Base-by-base conservation (phyloP, 2,888 invertebrate genomes). In the Monochamus alternatus region DNA sequence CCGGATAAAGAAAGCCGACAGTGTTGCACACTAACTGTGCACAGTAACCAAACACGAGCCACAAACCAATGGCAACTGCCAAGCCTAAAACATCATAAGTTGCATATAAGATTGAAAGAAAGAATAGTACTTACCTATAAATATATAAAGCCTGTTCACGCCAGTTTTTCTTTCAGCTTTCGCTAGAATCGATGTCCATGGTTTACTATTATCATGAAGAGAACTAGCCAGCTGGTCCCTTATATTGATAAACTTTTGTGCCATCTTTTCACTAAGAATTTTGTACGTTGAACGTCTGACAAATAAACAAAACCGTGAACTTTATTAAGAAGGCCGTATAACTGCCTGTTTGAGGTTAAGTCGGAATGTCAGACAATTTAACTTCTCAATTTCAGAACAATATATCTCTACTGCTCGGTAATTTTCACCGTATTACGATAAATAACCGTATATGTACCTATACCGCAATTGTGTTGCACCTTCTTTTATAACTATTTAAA, bases 1-100 rank as follows among this genome's bases (percentile, higher is more conserved):
- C 98, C 60, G 99, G 99, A 89, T 99, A 99, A 3, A 95, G 89
- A 88, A 99, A 98, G 31, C 98, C 99, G 87, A 99, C 96, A 67
- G 93, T 89, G 89, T 99, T 99, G 90, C 98, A 98, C 82, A 99
- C 92, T 85, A 99, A 91, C 89, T 98, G 97, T 80, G 97, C 98
- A 66, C 97, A 98, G 91, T 95, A 96, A 66, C 99, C 99, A 89
- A 99, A 95, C 84, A 98, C 94, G 90, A 99, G 91, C 91, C 98
- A 99, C 80, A 98, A 89, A 75, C 94, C 96, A 84, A 96, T 90
- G 84, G 97, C 89, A 75, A 91, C 94, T 82, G 94, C 91, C 78
- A 93, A 89, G 87, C 95, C 98, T 98, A 90, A 91, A 87, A 69
- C 31, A 58, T 52, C 47, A 65, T 38, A 3, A 43, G 3, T 52